These are phyloP conservation scores for Meteorus sp. DNA, from an alignment of 1,140 invertebrate species.

Conservation along the genomic window DNA sequence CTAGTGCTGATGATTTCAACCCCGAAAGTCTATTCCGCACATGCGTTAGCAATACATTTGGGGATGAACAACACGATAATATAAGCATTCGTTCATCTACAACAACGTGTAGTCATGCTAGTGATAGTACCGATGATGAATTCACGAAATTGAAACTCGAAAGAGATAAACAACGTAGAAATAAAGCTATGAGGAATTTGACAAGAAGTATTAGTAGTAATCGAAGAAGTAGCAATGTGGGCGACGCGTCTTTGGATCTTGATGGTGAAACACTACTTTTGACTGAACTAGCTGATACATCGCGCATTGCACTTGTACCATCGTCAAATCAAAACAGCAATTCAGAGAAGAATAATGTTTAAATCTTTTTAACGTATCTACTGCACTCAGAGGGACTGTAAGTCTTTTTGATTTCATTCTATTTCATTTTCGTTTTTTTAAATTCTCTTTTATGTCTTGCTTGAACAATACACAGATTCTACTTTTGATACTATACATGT, in stretches of 20 bases:
- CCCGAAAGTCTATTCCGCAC: too few species aligned
- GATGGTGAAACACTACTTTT: constrained; percentile 42
- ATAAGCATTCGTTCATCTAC: constrained; percentile 33
- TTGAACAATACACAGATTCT: too few species aligned
- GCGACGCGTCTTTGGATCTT: constrained; percentile 23
- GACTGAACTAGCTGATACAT: constrained; percentile 37
- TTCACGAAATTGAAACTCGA: constrained; percentile 60
- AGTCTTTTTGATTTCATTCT: too few species aligned
- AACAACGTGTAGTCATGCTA: constrained; percentile 3
- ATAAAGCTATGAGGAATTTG: constrained; percentile 55
- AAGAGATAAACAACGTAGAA: constrained; percentile 56
- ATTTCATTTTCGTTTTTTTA: too few species aligned
- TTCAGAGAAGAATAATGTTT: constrained; percentile 18
- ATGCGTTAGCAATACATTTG: constrained; percentile 7
- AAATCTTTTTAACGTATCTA: background rate
- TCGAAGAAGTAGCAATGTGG: constrained; percentile 13
- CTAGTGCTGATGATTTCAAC: too few species aligned
- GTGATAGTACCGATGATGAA: constrained; percentile 51
- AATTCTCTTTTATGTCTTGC: too few species aligned
- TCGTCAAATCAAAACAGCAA: background rate
- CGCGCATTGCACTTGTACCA: constrained; percentile 28
- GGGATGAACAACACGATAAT: constrained; percentile 26
- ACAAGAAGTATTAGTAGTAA: constrained; percentile 55
- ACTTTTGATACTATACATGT: too few species aligned
- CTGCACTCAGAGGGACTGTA: background rate